Evolutionary conservation across 2,888 invertebrate species (phyloP), one percentile per base, ranked within the genome.

Genomic region (Yponomeuta sedellus): DNA sequence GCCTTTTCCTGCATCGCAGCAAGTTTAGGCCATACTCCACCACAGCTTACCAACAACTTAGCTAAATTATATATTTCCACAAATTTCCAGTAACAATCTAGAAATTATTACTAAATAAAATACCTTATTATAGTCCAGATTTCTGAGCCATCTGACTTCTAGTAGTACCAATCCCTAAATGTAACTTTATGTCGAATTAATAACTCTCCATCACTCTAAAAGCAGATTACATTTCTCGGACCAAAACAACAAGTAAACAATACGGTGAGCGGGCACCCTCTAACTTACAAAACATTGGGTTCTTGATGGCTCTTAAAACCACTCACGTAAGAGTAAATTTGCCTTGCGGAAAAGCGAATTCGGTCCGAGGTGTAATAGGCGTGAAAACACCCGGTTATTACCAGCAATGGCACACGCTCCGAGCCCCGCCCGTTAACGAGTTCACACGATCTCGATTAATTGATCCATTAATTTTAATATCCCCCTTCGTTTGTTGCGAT

Each of bases 401-500:
- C 25, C 59, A 12, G 20, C 34, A 59, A 59, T 59, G 59, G 59
- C 22, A 59, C 59, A 59, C 59, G 59, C 20, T 59, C 25, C 25
- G 59, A 59, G 10, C 59, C 59, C 59, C 25, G 25, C 59, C 59
- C 59, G 59, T 59, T 59, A 59, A 25, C 59, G 59, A 25, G 59
- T 34, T 62, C 62, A 62, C 62, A 62, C 62, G 39, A 19, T 62
- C 34, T 25, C 25, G 34, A 62, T 62, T 62, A 28, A 62, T 62
- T 62, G 62, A 62, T 40, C 62, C n/a, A 62, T 62, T 62, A 34
- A 62, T 62, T 62, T 34, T 62, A 62, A 62, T 62, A 39, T 19
- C 61, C 39, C 28, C 39, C 62, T 62, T 62, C 28, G 28, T 12
- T 59, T 59, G 25, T 22, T 22, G 11, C 59, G 59, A 22, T 59